A percentile compares a stretch with the other conserved stretches of the same genome.
Evolutionary conservation across 2,113 vertebrate species (phyloP).

Genomic region (Syrmaticus mikado): DNA sequence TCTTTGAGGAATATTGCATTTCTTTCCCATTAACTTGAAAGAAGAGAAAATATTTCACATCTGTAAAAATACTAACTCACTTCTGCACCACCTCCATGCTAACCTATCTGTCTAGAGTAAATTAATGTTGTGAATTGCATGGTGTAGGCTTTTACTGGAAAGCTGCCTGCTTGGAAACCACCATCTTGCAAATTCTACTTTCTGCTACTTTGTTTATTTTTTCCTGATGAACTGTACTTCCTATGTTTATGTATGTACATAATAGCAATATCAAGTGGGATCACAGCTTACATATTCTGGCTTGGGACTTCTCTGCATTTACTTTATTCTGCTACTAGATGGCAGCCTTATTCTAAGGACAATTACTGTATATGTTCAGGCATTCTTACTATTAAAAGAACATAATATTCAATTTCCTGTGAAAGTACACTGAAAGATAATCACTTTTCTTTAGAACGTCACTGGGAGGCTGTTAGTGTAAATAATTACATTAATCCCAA

Average conservation of each 20-base stretch:
- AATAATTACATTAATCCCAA: background rate
- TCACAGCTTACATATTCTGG: background rate
- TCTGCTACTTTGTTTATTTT: background rate
- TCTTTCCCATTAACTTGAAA: background rate
- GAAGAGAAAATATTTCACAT: background rate
- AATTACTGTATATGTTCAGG: background rate
- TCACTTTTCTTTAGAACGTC: background rate
- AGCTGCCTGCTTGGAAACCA: background rate
- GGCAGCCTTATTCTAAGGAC: constrained; percentile 26
- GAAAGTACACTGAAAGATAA: background rate
- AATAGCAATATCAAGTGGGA: background rate
- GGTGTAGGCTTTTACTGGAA: background rate
- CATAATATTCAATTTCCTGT: background rate
- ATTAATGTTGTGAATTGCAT: background rate
- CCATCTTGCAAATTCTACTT: background rate
- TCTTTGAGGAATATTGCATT: background rate
- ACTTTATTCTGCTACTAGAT: constrained; percentile 21
- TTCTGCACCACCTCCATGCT: background rate
- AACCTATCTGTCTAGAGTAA: background rate
- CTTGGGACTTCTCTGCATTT: background rate
- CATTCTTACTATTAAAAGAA: background rate
- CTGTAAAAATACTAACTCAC: background rate
- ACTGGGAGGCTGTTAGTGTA: background rate
- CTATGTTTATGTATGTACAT: background rate
- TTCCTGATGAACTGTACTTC: background rate